Evolutionary conservation across 1,140 invertebrate genomes (phyloP).

Genomic region (Drosophila pseudoobscura): DNA sequence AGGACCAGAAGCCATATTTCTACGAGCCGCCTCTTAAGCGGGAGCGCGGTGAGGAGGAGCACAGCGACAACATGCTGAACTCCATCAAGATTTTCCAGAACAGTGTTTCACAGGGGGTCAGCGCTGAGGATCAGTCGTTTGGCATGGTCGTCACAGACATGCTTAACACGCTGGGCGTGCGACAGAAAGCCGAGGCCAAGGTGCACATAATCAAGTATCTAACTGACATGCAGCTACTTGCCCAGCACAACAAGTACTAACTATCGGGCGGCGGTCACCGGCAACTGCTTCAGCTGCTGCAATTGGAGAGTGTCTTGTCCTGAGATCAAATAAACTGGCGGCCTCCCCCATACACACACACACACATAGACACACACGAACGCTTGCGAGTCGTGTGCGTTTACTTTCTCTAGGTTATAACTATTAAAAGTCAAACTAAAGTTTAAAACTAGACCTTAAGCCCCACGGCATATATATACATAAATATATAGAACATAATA

Average conservation of each 20-base stretch:
- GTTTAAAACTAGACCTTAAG: slow-evolving; percentile 61
- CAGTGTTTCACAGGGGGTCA: slow-evolving; percentile 78
- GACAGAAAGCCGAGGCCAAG: slow-evolving; percentile 78
- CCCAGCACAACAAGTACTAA: slow-evolving; percentile 82
- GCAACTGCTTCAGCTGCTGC: slow-evolving; percentile 65
- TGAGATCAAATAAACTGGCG: slow-evolving; percentile 41
- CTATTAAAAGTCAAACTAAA: slow-evolving; percentile 80
- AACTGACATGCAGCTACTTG: slow-evolving; percentile 80
- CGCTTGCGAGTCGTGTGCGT: slow-evolving; percentile 22
- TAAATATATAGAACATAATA: slow-evolving; percentile 39
- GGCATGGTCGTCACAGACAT: slow-evolving; percentile 82
- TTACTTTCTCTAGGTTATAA: slow-evolving; percentile 56
- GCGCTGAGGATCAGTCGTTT: slow-evolving; percentile 79
- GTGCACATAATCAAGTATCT: slow-evolving; percentile 82
- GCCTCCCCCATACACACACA: slow-evolving; percentile 24
- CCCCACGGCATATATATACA: slow-evolving; percentile 32
- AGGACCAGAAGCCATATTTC: slow-evolving; percentile 80
- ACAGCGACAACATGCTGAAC: slow-evolving; percentile 80
- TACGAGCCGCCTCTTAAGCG: slow-evolving; percentile 78
- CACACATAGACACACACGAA: slow-evolving; percentile 6
- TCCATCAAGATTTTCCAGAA: slow-evolving; percentile 81
- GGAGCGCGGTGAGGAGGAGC: slow-evolving; percentile 75
- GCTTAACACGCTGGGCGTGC: slow-evolving; percentile 80
- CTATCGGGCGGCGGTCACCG: slow-evolving; percentile 60
- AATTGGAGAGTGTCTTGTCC: slow-evolving; percentile 62